These are phyloP conservation scores for Tachystola acroxantha DNA, from an alignment of 2,888 invertebrate species.

Conservation along the genomic window DNA sequence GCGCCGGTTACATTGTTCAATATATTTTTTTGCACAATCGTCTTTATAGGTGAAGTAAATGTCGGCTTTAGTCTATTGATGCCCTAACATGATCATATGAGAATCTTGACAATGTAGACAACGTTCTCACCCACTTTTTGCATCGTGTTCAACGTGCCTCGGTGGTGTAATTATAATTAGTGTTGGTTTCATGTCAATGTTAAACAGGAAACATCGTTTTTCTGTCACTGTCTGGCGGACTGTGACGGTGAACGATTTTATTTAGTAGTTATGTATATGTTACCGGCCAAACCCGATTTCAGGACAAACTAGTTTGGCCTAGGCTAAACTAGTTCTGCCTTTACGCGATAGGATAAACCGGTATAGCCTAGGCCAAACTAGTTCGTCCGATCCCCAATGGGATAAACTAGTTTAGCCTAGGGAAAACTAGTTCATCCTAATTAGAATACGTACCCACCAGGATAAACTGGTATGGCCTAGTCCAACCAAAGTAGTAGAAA, in stretches of 20 bases:
- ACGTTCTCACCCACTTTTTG: slow-evolving; percentile 29
- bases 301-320: background rate
- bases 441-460: too few relatives aligned
- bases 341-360: too few relatives aligned
- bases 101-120: slow-evolving; percentile 13
- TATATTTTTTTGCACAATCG: slow-evolving; percentile 28
- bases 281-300: too few relatives aligned
- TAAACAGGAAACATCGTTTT: slow-evolving; percentile 37
- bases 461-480: too few relatives aligned
- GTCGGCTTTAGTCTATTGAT: slow-evolving; percentile 36
- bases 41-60: slow-evolving; percentile 25
- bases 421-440: too few relatives aligned
- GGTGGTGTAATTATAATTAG: slow-evolving; percentile 43
- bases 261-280: background rate
- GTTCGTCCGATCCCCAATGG: too few relatives aligned
- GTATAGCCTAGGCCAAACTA: too few relatives aligned
- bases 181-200: slow-evolving; percentile 38
- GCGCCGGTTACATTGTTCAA: slow-evolving; percentile 24
- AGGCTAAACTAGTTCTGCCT: background rate
- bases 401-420: too few relatives aligned
- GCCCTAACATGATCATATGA: slow-evolving; percentile 16
- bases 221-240: slow-evolving; percentile 10
- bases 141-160: slow-evolving; percentile 28
- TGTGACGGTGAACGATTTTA: slow-evolving; percentile 7
- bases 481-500: too few relatives aligned